Base-by-base conservation (phyloP, 2,113 vertebrate genomes). In the Elephas maximus region DNA sequence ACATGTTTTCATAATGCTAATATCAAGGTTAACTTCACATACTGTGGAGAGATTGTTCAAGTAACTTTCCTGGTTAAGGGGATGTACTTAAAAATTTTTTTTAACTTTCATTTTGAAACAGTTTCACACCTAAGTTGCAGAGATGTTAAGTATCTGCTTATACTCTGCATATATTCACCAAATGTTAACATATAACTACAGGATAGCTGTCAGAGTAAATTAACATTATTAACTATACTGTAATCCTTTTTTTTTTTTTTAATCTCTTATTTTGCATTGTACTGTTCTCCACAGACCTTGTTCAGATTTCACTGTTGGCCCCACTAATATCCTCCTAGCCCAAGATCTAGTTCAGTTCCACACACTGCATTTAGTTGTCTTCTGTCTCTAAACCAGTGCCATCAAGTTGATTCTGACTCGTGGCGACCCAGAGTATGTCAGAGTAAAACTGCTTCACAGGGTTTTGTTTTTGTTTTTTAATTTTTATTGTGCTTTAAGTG, bases 71-170 rank as follows among this genome's bases (percentile, higher is more conserved):
- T 94, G 44, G 17, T 88, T 12, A 95, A 41, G 28, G 74, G 37
- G 77, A 73, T 30, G 37, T 48, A 79, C 28, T 89, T 92, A 45
- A 45, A 30, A 57, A 37, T 53, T 41, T 93, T 77, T 78, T 74
- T 62, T 23, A 57, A 84, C 26, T 78, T 83, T 93, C 26, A 76
- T 90, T 94, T 85, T 80, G 71, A 88, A 84, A 82, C 67, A 41
- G 8, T 6, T 80, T 86, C 5, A 76, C 24, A 67, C 30, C 65
- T 84, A 28, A 48, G 48, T 60, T 63, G 26, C 21, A 41, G 60
- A 95, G 85, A 57, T 81, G 48, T 1, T 79, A 41, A 44, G 24
- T 79, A 78, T 95, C 88, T 74, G 37, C 71, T n/a, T 62, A 23
- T 62, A 45, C 53, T 60, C 62, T 76, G 20, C 9, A 44, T 41